Evolutionary conservation across 2,888 invertebrate genomes (phyloP), one percentile per base, ranked within the genome.

Genomic region (Trissolcus brochymenae): DNA sequence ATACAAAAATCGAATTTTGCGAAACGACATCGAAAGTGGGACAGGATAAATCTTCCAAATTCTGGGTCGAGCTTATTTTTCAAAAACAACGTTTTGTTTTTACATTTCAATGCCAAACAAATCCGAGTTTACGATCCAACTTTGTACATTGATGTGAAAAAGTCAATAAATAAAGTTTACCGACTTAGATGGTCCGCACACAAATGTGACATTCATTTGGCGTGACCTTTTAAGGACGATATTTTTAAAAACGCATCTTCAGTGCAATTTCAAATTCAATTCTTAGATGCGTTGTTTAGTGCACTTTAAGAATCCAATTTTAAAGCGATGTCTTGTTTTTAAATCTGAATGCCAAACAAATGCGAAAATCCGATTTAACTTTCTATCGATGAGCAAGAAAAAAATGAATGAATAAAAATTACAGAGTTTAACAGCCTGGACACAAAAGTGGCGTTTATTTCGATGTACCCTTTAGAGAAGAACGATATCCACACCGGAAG

Each of bases 401-500:
- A 35, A 35, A 35, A 1, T 35, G 35, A 11, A 9, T 9, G 1
- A 11, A 35, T 9, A 11, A 11, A 35, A 35, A 11, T 35, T 35
- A 11, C 7, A 35, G 35, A 35, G 35, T 35, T 35, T 35, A 35
- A 35, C 35, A 11, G 1, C 35, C 35, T 35, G 35, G 11, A 35
- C 13, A 73, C 53, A 67, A 80, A 79, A 82, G 80, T 68, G 66
- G 79, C 81, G 80, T 84, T 83, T 51, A 16, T 51, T 19, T 83
- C 84, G 82, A 80, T 79, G 74, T 40, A 64, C 70, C 81, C 84
- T 84, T 85, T 86, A 87, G 86, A 87, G 81, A 79, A 79, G 79
- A n/a, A 43, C 80, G 87, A 82, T 85, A 88, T 87, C 87, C 86
- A 86, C 85, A 87, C 88, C 88, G 88, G 88, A 88, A 85, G 86